Evolutionary conservation across 2,797 vertebrate genomes (phyloP).

Genomic region (Spinus pinus): DNA sequence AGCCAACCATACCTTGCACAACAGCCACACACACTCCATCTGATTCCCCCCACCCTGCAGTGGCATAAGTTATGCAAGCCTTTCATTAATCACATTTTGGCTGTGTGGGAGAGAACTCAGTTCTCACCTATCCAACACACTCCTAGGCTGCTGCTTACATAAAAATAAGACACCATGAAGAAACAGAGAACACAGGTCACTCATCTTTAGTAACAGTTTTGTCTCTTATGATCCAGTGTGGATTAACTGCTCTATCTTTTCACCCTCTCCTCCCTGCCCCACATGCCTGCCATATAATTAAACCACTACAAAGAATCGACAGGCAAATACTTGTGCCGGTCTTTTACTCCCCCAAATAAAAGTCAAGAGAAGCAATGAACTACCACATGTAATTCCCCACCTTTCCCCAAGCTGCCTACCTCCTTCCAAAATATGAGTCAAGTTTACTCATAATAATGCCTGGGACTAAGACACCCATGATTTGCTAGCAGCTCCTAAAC

Average conservation of each 20-base stretch:
- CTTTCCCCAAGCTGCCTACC: neutral
- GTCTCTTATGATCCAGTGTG: constrained; percentile 20
- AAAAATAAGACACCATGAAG: constrained; percentile 6
- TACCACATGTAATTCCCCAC: neutral
- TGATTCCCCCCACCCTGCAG: neutral
- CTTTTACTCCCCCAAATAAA: neutral
- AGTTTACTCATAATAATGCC: constrained; percentile 10
- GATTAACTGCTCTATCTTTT: neutral
- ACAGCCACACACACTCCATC: neutral
- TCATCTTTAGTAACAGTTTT: constrained; percentile 26
- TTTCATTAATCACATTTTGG: constrained; percentile 33
- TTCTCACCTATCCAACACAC: constrained; percentile 48
- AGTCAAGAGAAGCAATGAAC: neutral
- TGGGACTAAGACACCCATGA: neutral
- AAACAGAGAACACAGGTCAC: constrained; percentile 39
- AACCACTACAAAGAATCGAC: constrained; percentile 39
- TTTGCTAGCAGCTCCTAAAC: neutral
- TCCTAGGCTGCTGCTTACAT: constrained; percentile 40
- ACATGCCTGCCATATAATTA: constrained; percentile 11
- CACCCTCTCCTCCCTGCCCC: neutral
- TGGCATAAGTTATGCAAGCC: constrained; percentile 20
- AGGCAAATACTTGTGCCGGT: neutral
- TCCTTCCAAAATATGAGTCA: constrained; percentile 23
- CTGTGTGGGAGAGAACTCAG: constrained; percentile 1
- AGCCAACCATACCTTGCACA: neutral